phyloP scores from a whole-genome alignment of 2,888 invertebrate genomes.

The Adela reaumurella region DNA sequence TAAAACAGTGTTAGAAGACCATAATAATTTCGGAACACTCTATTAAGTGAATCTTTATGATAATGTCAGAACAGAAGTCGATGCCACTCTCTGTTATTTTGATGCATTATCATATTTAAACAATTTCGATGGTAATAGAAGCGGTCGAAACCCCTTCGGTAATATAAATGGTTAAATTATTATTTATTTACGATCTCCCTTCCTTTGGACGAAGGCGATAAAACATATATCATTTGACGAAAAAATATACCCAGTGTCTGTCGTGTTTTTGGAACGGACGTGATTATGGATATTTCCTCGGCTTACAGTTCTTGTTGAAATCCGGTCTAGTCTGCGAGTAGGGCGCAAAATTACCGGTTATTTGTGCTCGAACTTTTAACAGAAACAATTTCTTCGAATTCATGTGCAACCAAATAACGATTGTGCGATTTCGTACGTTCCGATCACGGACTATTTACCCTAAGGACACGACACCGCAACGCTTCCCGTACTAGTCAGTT shows the following conservation, averaged over 20 bases:
- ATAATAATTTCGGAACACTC: constrained; percentile 52
- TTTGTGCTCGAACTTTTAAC: too few species aligned
- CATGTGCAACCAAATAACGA: too few species aligned
- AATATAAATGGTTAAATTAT: constrained; percentile 57
- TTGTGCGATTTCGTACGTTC: too few species aligned
- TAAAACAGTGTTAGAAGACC: constrained; percentile 44
- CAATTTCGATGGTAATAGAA: constrained; percentile 57
- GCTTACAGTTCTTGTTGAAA: too few species aligned
- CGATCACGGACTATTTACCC: too few species aligned
- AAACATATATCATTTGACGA: constrained; percentile 53
- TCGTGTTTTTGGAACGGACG: neutral
- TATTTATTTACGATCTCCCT: constrained; percentile 56
- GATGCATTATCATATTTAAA: constrained; percentile 57
- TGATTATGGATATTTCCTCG: too few species aligned
- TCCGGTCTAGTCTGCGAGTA: too few species aligned
- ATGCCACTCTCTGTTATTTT: constrained; percentile 50
- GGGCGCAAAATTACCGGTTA: too few species aligned
- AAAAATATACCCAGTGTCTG: constrained; percentile 27
- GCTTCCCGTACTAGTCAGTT: too few species aligned
- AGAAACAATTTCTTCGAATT: too few species aligned
- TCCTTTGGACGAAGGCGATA: constrained; percentile 46
- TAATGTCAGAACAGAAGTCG: constrained; percentile 53
- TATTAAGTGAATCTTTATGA: constrained; percentile 55
- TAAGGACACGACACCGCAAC: too few species aligned
- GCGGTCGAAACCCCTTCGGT: constrained; percentile 49